Base-by-base conservation (phyloP, 2,888 invertebrate genomes). In the Cactoblastis cactorum region DNA sequence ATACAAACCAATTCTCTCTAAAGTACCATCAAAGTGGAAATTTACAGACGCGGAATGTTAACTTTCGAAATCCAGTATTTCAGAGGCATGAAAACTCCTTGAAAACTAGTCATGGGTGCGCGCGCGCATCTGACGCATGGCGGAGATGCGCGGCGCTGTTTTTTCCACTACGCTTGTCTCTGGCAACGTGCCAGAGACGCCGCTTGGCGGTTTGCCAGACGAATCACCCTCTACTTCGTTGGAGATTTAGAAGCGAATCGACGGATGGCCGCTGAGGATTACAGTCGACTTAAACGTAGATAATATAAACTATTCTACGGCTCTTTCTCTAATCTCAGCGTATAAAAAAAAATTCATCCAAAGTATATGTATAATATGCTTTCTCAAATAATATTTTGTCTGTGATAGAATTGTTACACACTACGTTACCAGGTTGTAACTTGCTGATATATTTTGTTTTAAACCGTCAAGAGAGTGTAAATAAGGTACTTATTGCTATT, bases 61-160 rank as follows among this genome's bases (percentile, higher is more conserved):
- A 34, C 34, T 22, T 35, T 47, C 18, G 33, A 17, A 22, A 35
- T 34, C 12, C 46, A 35, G 8, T 33, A 19, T 14, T 33, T 19
- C 24, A 48, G 15, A 38, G 17, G 32, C 33, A 49, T 51, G 63
- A 65, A 65, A 64, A 68, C 62, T 63, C 64, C 62, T 64, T 59
- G 60, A 64, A 67, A 65, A 62, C 58, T 58, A 59, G 63, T 56
- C 57, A 56, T 55, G 57, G 55, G 54, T 76, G 83, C 80, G 81
- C 76, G 76, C 66, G 77, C 79, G 83, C 72, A 68, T 78, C 80
- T 89, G 88, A 89, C 88, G 88, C 88, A 89, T 88, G 84, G 84
- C 80, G 76, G 81, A 88, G 87, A 85, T 83, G 85, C 77, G 88
- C 87, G 88, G 86, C 73, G 78, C 73, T 74, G 77, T 87, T 80